Evolutionary conservation across 2,113 vertebrate genomes (phyloP), one percentile per base, ranked within the genome.

Genomic region (Macrotus californicus): DNA sequence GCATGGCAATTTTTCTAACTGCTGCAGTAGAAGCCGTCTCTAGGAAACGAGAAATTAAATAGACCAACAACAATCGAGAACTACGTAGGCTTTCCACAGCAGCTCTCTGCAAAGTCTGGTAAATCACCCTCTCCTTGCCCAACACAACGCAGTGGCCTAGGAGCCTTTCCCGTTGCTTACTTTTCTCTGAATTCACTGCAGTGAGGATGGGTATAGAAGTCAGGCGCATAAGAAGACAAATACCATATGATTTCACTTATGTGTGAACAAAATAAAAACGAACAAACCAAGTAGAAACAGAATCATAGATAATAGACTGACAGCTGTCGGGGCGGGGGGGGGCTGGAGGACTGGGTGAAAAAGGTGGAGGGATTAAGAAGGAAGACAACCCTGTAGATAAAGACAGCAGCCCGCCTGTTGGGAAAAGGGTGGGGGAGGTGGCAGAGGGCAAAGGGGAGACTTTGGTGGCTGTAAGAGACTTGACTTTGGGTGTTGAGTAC

Each of bases 1-100:
- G 94, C 96, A 96, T 97, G 98, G 98, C 98, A 98, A 95, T 98
- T 99, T 97, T 96, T 97, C 97, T 94, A 98, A 97, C 96, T 97
- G 93, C 97, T 96, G 70, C 80, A 85, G 96, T 98, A 96, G 96
- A 98, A 92, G 97, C 82, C 48, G 92, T 97, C 94, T 97, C 97
- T 96, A 81, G 97, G 97, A 97, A 96, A 92, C 61, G 56, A 97
- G 87, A 97, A 98, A 98, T 97, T 98, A 98, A 98, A 97, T 85
- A 97, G 89, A 88, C 77, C 94, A 72, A 83, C 66, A 95, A 93
- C 79, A 77, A 97, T 97, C 97, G 98, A 96, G 96, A 98, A 98
- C 97, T 95, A 97, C 96, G 96, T 11, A 96, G 93, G 89, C n/a
- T 95, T 86, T 61, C 59, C 88, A 87, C 43, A 52, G 81, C 84